Conservation (phyloP, 1,140 invertebrate genomes). For the Atta texana region DNA sequence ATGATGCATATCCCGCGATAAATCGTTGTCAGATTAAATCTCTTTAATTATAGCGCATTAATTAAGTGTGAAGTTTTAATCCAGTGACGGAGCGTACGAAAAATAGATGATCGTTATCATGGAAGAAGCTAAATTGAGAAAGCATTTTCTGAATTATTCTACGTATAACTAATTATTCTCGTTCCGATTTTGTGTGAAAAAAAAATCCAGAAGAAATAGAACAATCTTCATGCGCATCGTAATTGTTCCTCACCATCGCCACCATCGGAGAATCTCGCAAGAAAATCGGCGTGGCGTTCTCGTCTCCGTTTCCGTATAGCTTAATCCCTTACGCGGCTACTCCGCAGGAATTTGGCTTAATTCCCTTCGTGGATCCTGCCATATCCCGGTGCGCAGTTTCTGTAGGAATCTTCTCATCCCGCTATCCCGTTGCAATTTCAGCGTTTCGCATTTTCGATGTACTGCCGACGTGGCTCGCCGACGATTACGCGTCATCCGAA, state of each 20-base stretch:
- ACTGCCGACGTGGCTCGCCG: background rate
- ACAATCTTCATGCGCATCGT: background rate
- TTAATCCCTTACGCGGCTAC: slow-evolving; percentile 25
- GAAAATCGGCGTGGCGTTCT: background rate
- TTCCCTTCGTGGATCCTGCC: background rate
- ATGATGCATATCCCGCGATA: background rate
- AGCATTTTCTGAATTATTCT: background rate
- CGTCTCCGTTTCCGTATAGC: background rate
- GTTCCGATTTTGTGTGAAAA: background rate
- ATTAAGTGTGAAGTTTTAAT: slow-evolving; percentile 54
- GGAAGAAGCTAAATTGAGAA: background rate
- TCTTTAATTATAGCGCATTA: slow-evolving; percentile 54
- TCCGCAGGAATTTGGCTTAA: slow-evolving; percentile 13
- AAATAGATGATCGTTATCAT: background rate
- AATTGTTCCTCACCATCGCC: background rate
- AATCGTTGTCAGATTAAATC: background rate
- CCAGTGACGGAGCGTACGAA: background rate
- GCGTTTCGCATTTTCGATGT: slow-evolving; percentile 27
- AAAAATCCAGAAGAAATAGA: background rate
- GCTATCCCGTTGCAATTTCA: slow-evolving; percentile 1
- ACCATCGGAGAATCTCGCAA: background rate
- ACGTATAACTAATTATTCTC: slow-evolving; percentile 9
- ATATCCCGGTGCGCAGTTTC: background rate
- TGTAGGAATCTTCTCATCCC: background rate
- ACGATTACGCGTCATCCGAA: background rate